Evolutionary conservation across 1,140 invertebrate genomes (phyloP).

Genomic region (Diplogasteroides magnus): DNA sequence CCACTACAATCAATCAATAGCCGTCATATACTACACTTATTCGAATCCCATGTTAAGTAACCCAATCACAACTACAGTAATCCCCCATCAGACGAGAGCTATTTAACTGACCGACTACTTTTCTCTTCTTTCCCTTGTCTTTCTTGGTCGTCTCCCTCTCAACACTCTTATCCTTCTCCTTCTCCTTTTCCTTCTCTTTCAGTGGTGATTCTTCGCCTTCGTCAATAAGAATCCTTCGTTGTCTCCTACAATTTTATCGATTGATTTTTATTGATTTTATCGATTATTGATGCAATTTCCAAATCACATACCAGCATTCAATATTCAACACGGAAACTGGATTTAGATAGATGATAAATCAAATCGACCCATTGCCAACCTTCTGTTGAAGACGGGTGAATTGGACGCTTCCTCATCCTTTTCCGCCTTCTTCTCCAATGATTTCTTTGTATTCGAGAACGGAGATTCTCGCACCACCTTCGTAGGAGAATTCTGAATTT

Average conservation of each 20-base stretch:
- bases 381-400: neutral
- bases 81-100: too few relatives aligned
- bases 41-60: neutral
- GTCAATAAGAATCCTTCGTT: neutral
- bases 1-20: constrained; percentile 4
- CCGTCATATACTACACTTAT: neutral
- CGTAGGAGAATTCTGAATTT: constrained; percentile 6
- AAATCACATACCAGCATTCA: too few relatives aligned
- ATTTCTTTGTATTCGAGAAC: constrained; percentile 3
- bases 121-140: neutral
- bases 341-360: too few relatives aligned
- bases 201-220: too few relatives aligned
- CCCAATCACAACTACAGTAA: too few relatives aligned
- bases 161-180: constrained; percentile 3
- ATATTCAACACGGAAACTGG: too few relatives aligned
- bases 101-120: too few relatives aligned
- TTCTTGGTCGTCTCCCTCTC: constrained; percentile 3
- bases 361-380: neutral
- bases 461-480: neutral
- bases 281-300: too few relatives aligned
- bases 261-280: too few relatives aligned
- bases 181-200: neutral
- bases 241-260: neutral
- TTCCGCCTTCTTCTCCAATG: constrained; percentile 2
- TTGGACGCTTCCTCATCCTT: neutral